Percentiles rank a stretch among this genome's conserved stretches.
Evolutionary conservation across 2,888 invertebrate genomes (phyloP).

Genomic region (Drosophila bunnanda): DNA sequence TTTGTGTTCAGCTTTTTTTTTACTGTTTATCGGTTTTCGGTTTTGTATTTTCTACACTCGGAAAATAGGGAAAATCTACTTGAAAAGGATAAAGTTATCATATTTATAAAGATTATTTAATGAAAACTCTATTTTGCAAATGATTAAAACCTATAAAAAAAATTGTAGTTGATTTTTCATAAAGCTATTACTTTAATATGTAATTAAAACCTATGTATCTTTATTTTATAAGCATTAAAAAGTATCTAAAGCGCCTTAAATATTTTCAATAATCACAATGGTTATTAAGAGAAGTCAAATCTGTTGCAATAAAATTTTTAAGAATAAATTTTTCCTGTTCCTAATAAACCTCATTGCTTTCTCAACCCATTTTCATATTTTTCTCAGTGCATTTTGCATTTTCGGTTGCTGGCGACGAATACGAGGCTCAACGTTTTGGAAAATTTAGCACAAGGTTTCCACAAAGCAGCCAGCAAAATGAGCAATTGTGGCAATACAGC

Average conservation of each 20-base stretch:
- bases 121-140: accelerated
- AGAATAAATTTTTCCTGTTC: too few species aligned
- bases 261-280: background rate
- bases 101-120: background rate
- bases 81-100: background rate
- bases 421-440: constrained; percentile 78
- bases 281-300: accelerated
- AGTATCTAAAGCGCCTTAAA: background rate
- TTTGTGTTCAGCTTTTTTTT: constrained; percentile 34
- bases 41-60: constrained; percentile 25
- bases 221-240: too few species aligned
- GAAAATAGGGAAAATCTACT: background rate
- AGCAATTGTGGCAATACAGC: constrained; percentile 78
- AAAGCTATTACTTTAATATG: too few species aligned
- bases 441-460: constrained; percentile 81
- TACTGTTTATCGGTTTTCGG: constrained; percentile 23
- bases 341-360: background rate
- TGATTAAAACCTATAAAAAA: background rate
- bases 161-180: too few species aligned
- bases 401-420: constrained; percentile 46
- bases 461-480: constrained; percentile 71
- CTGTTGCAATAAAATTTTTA: accelerated
- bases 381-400: constrained; percentile 20
- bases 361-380: accelerated
- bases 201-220: too few species aligned